Conservation (phyloP, 1,140 invertebrate species). For the Yoshiicerus persimilis region DNA sequence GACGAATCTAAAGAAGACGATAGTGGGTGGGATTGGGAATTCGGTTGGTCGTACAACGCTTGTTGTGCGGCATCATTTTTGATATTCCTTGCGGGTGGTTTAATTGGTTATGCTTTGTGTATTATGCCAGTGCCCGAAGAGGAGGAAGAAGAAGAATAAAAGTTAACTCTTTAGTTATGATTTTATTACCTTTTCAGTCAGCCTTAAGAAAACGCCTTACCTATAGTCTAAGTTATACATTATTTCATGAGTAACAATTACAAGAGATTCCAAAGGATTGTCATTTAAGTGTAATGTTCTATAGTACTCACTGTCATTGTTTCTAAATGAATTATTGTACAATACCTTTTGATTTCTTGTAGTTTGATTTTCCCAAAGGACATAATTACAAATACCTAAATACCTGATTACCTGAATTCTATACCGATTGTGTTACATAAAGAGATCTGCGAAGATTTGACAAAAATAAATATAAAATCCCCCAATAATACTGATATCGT, state of each 20-base stretch:
- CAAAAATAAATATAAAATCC: background rate
- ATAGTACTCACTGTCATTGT: background rate
- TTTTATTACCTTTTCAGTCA: background rate
- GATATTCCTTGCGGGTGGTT: background rate
- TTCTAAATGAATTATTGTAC: background rate
- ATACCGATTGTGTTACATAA: background rate
- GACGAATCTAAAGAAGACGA: background rate
- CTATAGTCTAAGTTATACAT: background rate
- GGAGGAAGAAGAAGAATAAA: background rate
- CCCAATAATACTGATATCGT: background rate
- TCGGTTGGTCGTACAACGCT: slow-evolving; percentile 9
- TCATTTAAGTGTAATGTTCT: background rate
- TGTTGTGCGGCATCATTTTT: background rate
- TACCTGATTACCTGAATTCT: background rate
- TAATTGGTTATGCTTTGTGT: slow-evolving; percentile 15
- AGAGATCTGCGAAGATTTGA: background rate
- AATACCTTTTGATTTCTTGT: background rate
- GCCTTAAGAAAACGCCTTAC: background rate
- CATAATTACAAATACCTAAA: background rate
- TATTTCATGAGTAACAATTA: background rate
- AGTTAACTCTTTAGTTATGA: background rate
- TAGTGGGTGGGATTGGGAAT: slow-evolving; percentile 5
- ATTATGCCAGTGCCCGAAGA: slow-evolving; percentile 4
- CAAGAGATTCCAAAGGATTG: background rate
- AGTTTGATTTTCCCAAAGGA: background rate